Evolutionary conservation across 2,113 vertebrate genomes (phyloP).

Genomic region (Oceanites oceanicus): DNA sequence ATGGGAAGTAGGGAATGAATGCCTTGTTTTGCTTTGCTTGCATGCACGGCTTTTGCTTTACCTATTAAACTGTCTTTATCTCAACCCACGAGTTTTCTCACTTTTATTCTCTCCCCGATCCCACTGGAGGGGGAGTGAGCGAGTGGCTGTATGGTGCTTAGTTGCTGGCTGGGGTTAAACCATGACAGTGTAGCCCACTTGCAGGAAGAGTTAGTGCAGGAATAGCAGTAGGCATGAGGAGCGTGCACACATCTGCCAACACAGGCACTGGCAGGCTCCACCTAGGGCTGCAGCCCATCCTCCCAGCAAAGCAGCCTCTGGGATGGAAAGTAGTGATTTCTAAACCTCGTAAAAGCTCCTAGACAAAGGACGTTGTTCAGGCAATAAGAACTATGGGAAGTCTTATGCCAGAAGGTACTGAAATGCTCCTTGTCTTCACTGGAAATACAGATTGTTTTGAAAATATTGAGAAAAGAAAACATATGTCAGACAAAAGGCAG

Average conservation of each 20-base stretch:
- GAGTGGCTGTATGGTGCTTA: too few species aligned
- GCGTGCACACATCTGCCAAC: accelerated
- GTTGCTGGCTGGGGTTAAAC: too few species aligned
- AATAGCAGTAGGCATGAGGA: neutral
- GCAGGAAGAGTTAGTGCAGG: neutral
- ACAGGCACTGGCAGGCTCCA: neutral
- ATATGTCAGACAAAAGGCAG: neutral
- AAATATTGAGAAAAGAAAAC: neutral
- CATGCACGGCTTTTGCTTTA: too few species aligned
- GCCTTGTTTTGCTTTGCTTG: too few species aligned
- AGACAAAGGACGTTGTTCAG: neutral
- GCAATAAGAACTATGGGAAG: neutral
- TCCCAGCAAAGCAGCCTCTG: neutral
- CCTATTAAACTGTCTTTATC: too few species aligned
- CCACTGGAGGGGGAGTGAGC: too few species aligned
- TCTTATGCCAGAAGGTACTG: neutral
- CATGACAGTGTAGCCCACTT: neutral
- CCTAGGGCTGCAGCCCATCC: neutral
- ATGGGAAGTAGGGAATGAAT: too few species aligned
- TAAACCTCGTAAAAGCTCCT: neutral
- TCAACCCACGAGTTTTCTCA: too few species aligned
- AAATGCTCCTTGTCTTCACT: neutral
- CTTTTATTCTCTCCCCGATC: too few species aligned
- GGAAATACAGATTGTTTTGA: neutral
- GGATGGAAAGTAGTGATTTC: neutral